Base-by-base conservation (phyloP, 2,113 vertebrate genomes). In the Indicator maculatus region DNA sequence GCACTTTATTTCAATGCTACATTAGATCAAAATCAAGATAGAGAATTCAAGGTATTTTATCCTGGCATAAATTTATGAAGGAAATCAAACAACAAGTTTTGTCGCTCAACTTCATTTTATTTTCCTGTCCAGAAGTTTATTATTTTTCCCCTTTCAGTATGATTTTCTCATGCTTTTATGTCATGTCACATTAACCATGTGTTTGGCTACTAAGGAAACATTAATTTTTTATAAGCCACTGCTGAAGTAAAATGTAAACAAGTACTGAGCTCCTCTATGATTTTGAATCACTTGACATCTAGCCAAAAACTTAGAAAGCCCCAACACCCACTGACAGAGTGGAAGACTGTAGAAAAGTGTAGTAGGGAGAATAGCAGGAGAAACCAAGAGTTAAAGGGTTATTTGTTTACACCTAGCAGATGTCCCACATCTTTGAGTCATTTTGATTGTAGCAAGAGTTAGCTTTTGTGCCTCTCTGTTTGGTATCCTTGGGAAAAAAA, bases 21-120 rank as follows among this genome's bases (percentile, higher is more conserved):
- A 86, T 96, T 81, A 52, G 64, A 74, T 50, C 70, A 94, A 91
- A 97, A 96, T 86, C 44, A 95, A 95, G 52, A 77, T 14, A 89
- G 72, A 88, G 58, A 90, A 92, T 89, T 96, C 60, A 91, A 89
- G 31, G 2, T 79, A 92, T 79, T 96, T 95, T 91, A 85, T 84
- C 38, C 31, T 78, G 84, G 71, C 63, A 93, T 63, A 95, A 84
- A 93, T 91, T 85, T 93, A 81, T 65, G 66, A 94, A 83, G 77
- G 8, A 12, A 96, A 95, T 90, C 63, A 70, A 87, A 52, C 31
- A 93, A 67, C 92, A 93, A 89, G 74, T 73, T 63, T 50, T 7
- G 2, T 84, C 69, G 84, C 52, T 92, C 91, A 69, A 96, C 81
- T 95, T 94, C 76, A 44, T 63, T 78, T 66, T 87, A 24, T 88